Percentiles rank a stretch among this genome's conserved stretches.
Conservation (phyloP, 2,888 invertebrate genomes). For the Notodonta ziczac region DNA sequence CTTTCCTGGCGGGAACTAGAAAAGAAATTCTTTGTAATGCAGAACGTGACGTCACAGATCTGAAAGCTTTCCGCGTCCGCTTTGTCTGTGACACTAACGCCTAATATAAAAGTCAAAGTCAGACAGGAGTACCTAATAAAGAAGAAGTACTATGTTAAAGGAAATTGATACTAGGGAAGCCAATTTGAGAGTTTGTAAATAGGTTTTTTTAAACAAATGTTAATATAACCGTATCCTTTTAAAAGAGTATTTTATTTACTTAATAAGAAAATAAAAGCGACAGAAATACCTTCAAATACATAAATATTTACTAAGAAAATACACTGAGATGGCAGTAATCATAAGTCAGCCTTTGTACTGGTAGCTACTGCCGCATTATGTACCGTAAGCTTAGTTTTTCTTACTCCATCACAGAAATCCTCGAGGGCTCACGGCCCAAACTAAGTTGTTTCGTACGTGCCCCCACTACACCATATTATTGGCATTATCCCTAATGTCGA, state of each 20-base stretch:
- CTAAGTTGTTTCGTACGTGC: constrained; percentile 21
- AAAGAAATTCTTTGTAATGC: constrained; percentile 30
- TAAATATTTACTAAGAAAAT: not conserved
- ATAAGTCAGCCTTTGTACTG: not conserved
- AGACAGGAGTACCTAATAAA: constrained; percentile 5
- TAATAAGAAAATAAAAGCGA: not conserved
- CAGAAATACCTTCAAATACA: not conserved
- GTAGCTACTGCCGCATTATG: not conserved
- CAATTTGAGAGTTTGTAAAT: too few relatives aligned
- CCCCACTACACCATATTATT: constrained; percentile 6
- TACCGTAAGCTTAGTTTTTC: constrained; percentile 6
- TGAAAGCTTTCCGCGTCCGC: constrained; percentile 19
- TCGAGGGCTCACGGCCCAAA: constrained; percentile 6
- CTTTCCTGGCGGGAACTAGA: constrained; percentile 17
- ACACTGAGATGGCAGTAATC: not conserved
- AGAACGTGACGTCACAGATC: constrained; percentile 16
- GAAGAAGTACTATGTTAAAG: constrained; percentile 12
- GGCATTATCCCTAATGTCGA: constrained; percentile 4
- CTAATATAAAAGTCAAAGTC: constrained; percentile 37
- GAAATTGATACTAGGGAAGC: constrained; percentile 9
- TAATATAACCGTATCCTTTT: too few relatives aligned
- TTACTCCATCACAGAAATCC: constrained; percentile 14
- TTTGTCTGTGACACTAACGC: constrained; percentile 16
- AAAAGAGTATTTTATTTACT: too few relatives aligned
- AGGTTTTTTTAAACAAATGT: too few relatives aligned